Base-by-base conservation (phyloP, 2,797 vertebrate genomes). In the Spondyliosoma cantharus region DNA sequence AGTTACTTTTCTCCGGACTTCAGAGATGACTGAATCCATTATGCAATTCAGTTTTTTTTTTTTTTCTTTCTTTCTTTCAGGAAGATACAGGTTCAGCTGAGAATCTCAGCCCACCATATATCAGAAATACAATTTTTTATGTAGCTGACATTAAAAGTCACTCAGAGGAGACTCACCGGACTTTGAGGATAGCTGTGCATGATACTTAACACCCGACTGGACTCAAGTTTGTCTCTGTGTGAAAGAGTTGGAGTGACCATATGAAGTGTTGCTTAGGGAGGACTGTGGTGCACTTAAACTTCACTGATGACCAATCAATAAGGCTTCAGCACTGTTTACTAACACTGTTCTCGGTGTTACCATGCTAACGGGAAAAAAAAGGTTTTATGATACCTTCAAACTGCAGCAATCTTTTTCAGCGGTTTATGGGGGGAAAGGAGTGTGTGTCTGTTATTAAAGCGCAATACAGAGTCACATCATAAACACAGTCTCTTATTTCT, bases 301-400 rank as follows among this genome's bases (percentile, higher is more conserved):
- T 82, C 66, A 83, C 60, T 78, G 68, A 86, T 74, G 59, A 84
- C 32, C 50, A 81, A 87, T 85, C 81, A 85, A 57, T 78, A 87
- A 77, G 90, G 88, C 92, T 91, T 80, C 76, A 90, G 89, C 85
- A 94, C 90, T 94, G 93, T 94, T 94, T 88, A 86, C 62, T 65
- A 66, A 76, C 84, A 82, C 76, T 87, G 69, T 78, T 74, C 52
- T 84, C n/a, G 73, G 76, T 82, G 73, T 80, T 59, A 42, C 62
- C 58, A 82, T 81, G 89, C 85, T 88, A 85, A 88, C 83, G 74
- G 75, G 73, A 76, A 65, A 22, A 27, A 12, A 11, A 69, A 70
- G 3, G 65, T 71, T 32, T 76, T 52, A 49, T 15, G 29, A 71
- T 61, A 37, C 50, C 67, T 71, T 71, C 63, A 52, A 66, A 76